Base-by-base conservation (phyloP, 2,797 vertebrate species). In the Diplodus sargus region DNA sequence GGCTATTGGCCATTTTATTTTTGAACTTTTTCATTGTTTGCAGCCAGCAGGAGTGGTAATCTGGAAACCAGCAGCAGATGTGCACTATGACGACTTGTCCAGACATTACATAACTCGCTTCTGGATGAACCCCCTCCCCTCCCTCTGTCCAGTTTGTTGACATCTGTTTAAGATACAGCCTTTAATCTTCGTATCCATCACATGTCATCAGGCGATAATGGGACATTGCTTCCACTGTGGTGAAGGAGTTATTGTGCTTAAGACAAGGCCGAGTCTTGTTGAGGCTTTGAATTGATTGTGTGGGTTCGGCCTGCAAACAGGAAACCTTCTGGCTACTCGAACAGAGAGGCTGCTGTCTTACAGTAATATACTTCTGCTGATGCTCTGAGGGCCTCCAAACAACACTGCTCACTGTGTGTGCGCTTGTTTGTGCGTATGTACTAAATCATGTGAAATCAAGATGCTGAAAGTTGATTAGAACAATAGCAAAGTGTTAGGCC, bases 31-130 rank as follows among this genome's bases (percentile, higher is more conserved):
- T 45, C 25, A 68, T 56, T 70, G 66, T 76, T 76, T 10, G 13
- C 65, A 70, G 39, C 63, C 56, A 47, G 48, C 39, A 9, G 20
- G 57, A 51, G 34, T 62, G 14, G 28, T 43, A 16, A 67, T 64
- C 51, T 12, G 47, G 20, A 75, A 78, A 89, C 49, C 45, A 63
- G 73, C 13, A 82, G 61, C 87, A 91, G 84, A 90, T 92, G 87
- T 89, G 74, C 67, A 60, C 58, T 2, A 0, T 17, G 65, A 80
- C 14, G 42, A 66, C 54, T 66, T 28, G 60, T 84, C 75, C 87
- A 85, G 81, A 92, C 62, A 17, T 92, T 91, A 81, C 76, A 87
- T 85, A 91, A 91, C 59, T 76, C 59, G 16, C 74, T 65, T 72
- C 47, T 68, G 57, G 60, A 72, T 65, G 79, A 67, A 47, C 34